These are phyloP conservation scores for Shargacucullia verbasci DNA, from an alignment of 2,888 invertebrate genomes.

Conservation along the genomic window DNA sequence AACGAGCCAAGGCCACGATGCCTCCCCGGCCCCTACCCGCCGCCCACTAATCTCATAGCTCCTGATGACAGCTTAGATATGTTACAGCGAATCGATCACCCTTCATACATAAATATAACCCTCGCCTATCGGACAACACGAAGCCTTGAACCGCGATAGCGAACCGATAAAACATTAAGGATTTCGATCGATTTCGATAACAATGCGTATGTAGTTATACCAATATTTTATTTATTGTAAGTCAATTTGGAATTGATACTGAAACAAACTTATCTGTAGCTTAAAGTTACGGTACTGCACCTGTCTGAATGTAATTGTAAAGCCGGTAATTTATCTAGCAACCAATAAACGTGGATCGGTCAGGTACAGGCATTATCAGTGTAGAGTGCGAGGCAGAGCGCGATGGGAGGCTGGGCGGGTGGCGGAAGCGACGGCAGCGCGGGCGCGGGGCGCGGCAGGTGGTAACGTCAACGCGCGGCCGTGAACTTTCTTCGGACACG, in stretches of 20 bases:
- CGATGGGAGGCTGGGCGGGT: conserved; percentile 68
- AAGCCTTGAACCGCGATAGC: conserved; percentile 43
- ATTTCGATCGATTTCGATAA: conserved; percentile 22
- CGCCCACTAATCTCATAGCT: conserved; percentile 54
- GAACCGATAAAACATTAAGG: conserved; percentile 29
- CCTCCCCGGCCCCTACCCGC: conserved; percentile 62
- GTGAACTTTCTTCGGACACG: conserved; percentile 89
- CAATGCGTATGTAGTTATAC: conserved; percentile 21
- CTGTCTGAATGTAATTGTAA: conserved; percentile 22
- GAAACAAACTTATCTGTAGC: background rate
- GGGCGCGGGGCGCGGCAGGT: conserved; percentile 74
- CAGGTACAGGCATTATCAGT: conserved; percentile 42
- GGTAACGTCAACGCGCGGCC: conserved; percentile 88
- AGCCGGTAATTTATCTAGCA: conserved; percentile 31
- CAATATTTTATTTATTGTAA: conserved; percentile 22
- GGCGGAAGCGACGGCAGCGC: conserved; percentile 60
- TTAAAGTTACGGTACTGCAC: conserved; percentile 4
- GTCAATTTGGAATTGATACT: conserved; percentile 4
- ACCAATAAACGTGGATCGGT: conserved; percentile 28
- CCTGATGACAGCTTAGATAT: conserved; percentile 50
- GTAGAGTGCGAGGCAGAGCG: conserved; percentile 54
- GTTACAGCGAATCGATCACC: conserved; percentile 47
- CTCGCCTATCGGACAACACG: conserved; percentile 30
- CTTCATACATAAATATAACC: conserved; percentile 38
- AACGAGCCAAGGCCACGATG: conserved; percentile 83